Base-by-base conservation (phyloP, 2,888 invertebrate genomes). In the Cheilosia impressa region DNA sequence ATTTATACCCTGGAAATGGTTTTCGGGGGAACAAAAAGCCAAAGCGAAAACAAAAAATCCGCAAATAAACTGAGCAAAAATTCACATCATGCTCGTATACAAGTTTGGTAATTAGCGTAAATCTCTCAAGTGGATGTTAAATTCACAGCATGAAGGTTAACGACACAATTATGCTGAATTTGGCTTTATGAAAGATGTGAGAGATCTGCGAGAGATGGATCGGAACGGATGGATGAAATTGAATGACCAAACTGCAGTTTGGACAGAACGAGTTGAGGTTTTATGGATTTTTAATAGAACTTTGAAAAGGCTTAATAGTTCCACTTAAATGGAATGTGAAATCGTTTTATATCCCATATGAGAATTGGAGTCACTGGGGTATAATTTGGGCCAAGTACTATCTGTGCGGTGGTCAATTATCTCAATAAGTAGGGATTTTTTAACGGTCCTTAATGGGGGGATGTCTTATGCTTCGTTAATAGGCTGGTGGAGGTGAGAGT, bases 41-140 rank as follows among this genome's bases (percentile, higher is more conserved):
- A 45, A 55, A 55, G 73, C 6, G 15, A n/a, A 5, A 52, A 17
- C 41, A 52, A 27, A 19, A 24, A 38, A 38, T 13, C 4, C 38
- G 3, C 52, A 4, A 24, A 24, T 7, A 15, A 53, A 38, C 31
- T 3, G 10, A 38, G 4, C 19, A 41, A 55, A n/a, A 58, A 45
- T 68, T 62, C 45, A 57, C 71, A 69, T 78, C 50, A 27, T 9
- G 6, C 31, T 31, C 31, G 31, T 31, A 31, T 71, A 75, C 65
- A 69, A 50, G 65, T 68, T 55, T 85, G 50, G 72, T 85, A 85
- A 85, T 85, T 85, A 81, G 85, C 76, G 71, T 85, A 72, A 81
- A 85, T 76, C 80, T 62, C 50, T 66, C 58, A 41, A 45, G 55
- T 53, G 55, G 66, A 55, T 43, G 69, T 68, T 73, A 63, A 79